A percentile compares a stretch with the other conserved stretches of the same genome.
phyloP scores from a whole-genome alignment of 2,888 invertebrate species.

The Diplazon laetatorius region DNA sequence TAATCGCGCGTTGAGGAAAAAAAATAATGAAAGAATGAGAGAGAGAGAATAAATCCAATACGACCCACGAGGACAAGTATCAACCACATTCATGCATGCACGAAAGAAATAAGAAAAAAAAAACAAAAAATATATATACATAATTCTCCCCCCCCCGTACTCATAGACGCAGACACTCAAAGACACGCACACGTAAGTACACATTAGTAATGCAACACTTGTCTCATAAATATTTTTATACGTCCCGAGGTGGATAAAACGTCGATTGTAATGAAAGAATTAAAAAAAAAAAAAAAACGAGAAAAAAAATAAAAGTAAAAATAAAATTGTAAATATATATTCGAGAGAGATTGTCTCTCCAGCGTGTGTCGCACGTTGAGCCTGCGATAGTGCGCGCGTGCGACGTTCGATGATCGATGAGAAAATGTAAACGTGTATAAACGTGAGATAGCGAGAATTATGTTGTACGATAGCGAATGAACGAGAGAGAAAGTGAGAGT shows the following conservation, averaged over 20 bases:
- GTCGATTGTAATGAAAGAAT: conserved; percentile 55
- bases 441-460: conserved; percentile 37
- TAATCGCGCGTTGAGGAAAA: conserved; percentile 66
- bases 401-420: conserved; percentile 17
- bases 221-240: conserved; percentile 79
- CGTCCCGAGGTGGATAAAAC: conserved; percentile 70
- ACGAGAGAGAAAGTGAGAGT: no score
- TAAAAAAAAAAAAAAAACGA: conserved; percentile 6
- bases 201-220: conserved; percentile 32
- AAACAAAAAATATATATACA: conserved; percentile 4
- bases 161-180: conserved; percentile 15
- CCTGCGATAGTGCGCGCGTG: conserved; percentile 32
- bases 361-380: conserved; percentile 59
- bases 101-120: conserved; percentile 9
- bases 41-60: not conserved
- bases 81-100: conserved; percentile 7
- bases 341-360: conserved; percentile 42
- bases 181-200: conserved; percentile 18
- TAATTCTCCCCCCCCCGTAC: no score
- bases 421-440: conserved; percentile 34
- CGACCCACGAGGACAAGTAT: conserved; percentile 21
- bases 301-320: no score
- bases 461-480: conserved; percentile 54
- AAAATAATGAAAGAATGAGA: conserved; percentile 3
- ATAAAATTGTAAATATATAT: conserved; percentile 72